Evolutionary conservation across 2,113 vertebrate genomes (phyloP), one percentile per base, ranked within the genome.

Genomic region (Sebastes schlegelii): DNA sequence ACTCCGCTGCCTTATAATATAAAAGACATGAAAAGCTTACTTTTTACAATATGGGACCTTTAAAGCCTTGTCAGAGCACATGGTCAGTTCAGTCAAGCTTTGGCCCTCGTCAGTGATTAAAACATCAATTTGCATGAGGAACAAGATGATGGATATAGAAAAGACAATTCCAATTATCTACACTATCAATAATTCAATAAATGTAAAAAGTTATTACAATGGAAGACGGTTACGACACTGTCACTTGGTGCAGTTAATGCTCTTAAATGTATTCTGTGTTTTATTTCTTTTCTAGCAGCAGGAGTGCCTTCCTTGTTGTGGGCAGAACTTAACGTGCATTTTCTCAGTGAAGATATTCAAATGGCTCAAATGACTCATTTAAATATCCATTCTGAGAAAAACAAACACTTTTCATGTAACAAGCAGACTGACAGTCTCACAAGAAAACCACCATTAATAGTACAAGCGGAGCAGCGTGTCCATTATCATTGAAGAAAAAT

Each of bases 371-470:
- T 82, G 8, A 57, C 42, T 71, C n/a, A 82, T 79, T 81, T 83
- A 43, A 82, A 90, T 79, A 48, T 86, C 76, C 14, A 51, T 77
- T 84, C 26, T 54, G 63, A 64, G 21, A 68, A 65, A 88, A 66
- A 80, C 8, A 40, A 82, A 85, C n/a, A 57, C n/a, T 58, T 74
- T 77, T 60, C 52, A 74, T 21, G 21, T 70, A 8, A 84, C 70
- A 73, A 79, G 34, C 48, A 4, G 66, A 26, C 23, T 8, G 66
- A 65, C 42, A 14, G 62, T 77, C 55, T 62, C 1, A 55, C 23
- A 26, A 34, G 34, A 40, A 74, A 72, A 74, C 10, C 9, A 49
- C 13, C 51, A 40, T 26, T 79, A 49, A 71, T 64, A 3, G 1
- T 55, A 68, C 73, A 79, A 84, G 64, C 40, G 8, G 23, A 82